Evolutionary conservation across 2,797 vertebrate species (phyloP).

Genomic region (Chromis chromis): DNA sequence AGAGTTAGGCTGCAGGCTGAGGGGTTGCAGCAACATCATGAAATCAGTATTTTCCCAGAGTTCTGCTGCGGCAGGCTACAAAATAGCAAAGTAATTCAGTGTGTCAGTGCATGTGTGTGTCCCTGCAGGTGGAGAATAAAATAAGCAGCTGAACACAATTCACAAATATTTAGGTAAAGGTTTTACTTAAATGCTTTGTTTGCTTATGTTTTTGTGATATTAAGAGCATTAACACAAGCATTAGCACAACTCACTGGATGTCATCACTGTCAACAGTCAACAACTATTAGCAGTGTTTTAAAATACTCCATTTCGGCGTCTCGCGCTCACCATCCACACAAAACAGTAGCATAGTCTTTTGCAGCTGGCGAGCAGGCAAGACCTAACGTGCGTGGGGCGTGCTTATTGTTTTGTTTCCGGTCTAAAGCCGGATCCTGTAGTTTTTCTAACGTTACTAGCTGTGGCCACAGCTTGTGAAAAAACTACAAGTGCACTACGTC

Average conservation of each 20-base stretch:
- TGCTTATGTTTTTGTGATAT: neutral
- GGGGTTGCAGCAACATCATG: slow-evolving; percentile 67
- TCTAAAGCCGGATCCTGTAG: no score
- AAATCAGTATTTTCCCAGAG: slow-evolving; percentile 73
- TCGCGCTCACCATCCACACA: no score
- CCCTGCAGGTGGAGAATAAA: neutral
- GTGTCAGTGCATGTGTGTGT: slow-evolving; percentile 9
- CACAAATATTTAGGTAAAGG: neutral
- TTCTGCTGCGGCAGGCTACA: slow-evolving; percentile 62
- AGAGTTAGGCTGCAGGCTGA: slow-evolving; percentile 54
- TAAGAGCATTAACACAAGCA: no score
- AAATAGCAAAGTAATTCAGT: slow-evolving; percentile 12
- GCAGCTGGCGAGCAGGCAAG: no score
- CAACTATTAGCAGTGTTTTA: neutral
- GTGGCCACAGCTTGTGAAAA: no score
- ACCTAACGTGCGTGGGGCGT: no score
- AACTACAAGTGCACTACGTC: no score
- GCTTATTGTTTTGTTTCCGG: no score
- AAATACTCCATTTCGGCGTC: no score
- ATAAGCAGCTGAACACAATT: neutral
- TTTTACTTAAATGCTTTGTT: neutral
- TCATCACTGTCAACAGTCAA: neutral
- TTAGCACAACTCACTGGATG: neutral
- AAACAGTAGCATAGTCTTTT: no score
- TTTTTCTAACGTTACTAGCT: no score